Percentiles rank a stretch among this genome's conserved stretches.
phyloP scores from a whole-genome alignment of 2,888 invertebrate species.

The Aelia acuminata region DNA sequence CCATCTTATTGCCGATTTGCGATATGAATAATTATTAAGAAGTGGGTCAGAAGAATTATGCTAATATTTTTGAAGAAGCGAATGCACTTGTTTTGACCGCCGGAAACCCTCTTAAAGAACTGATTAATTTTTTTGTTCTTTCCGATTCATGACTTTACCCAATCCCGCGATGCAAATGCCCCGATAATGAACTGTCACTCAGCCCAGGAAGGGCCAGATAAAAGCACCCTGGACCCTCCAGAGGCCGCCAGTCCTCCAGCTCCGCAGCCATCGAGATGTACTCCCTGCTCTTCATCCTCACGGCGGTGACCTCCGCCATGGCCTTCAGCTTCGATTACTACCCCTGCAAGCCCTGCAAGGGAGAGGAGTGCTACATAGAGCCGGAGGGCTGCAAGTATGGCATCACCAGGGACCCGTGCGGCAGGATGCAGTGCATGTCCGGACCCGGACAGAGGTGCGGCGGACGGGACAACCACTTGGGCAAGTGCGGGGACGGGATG shows the following conservation, averaged over 20 bases:
- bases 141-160: background rate
- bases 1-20: too few species aligned
- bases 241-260: background rate
- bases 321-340: slow-evolving; percentile 63
- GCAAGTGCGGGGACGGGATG: slow-evolving; percentile 63
- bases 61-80: background rate
- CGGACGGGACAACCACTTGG: slow-evolving; percentile 61
- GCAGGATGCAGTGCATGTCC: slow-evolving; percentile 56
- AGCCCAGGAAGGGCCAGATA: background rate
- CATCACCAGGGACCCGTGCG: slow-evolving; percentile 60
- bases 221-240: background rate
- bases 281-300: slow-evolving; percentile 54
- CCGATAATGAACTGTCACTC: slow-evolving; percentile 33
- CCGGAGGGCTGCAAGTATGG: slow-evolving; percentile 60
- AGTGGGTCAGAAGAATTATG: background rate
- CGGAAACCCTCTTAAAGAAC: background rate
- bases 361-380: slow-evolving; percentile 61
- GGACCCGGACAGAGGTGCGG: slow-evolving; percentile 62
- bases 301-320: slow-evolving; percentile 58
- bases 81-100: background rate
- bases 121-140: background rate
- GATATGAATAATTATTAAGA: too few species aligned
- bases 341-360: slow-evolving; percentile 65
- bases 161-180: slow-evolving; percentile 24
- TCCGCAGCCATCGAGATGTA: background rate